Evolutionary conservation across 2,888 invertebrate species (phyloP), one percentile per base, ranked within the genome.

Genomic region (Rhyacophila evoluta): DNA sequence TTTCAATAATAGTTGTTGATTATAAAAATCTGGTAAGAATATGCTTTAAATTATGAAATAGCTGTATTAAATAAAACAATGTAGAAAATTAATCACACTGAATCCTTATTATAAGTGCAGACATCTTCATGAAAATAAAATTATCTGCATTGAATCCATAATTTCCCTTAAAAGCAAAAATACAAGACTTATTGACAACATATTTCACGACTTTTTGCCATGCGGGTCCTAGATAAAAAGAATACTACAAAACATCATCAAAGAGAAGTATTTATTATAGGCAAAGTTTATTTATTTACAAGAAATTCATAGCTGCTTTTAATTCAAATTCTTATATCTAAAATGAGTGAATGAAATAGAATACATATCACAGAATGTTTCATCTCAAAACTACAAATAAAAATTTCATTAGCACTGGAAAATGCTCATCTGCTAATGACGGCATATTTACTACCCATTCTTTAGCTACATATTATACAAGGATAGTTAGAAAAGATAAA

Each of bases 311-410:
- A 76, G 28, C 74, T 78, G 67, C 74, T 38, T 25, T 55, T 8
- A 2, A 33, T 4, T 33, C 19, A 10, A 55, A 55, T 19, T 19
- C 27, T 74, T 28, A 33, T 74, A 79, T 36, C 72, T 70, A 75
- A 81, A 55, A 73, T 79, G 77, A 78, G 72, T 81, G 75, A 81
- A 74, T 81, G 81, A 79, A 81, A 82, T 79, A 82, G 80, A 82
- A 82, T 81, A 79, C 79, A 79, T 80, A 82, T 80, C 82, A 82
- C 82, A 82, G 82, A 82, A 82, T 82, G 74, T 80, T 82, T 75
- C 77, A 76, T 75, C 79, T 79, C 77, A 79, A 76, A 77, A 76
- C 19, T 27, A 75, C 25, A 74, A 28, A 39, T 71, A 38, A 75
- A 72, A 75, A 75, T 70, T 36, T 38, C 33, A 55, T 79, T 72